Evolutionary conservation across 2,888 invertebrate genomes (phyloP), one percentile per base, ranked within the genome.

Genomic region (Drosophila meridionalis): DNA sequence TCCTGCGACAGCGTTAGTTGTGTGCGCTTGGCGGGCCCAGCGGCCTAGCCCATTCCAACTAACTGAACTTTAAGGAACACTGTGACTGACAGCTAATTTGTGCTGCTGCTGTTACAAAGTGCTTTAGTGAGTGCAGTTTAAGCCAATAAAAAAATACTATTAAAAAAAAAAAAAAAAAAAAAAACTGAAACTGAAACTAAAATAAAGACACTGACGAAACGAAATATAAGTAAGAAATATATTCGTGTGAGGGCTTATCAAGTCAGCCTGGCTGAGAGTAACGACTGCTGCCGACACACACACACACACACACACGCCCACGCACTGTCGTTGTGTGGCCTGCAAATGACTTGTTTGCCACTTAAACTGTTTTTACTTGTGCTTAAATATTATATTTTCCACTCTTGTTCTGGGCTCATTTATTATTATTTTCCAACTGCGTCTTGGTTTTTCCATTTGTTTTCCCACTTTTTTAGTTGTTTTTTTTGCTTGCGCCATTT

Each of bases 1-100:
- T 84, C 84, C 87, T 87, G 84, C 87, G 87, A 78, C 87, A 84
- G 87, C 78, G 86, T 48, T 79, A 79, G 87, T 87, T 87, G 87
- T 88, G 84, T 89, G 87, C 84, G 87, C 89, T 87, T 75, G 30
- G 57, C 61, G 64, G 47, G 57, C 43, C 56, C 1, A 4, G 9
- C 36, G 28, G 14, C 50, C 60, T 11, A 34, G 3, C 12, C 52
- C 47, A 26, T 12, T 28, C 45, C 45, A 52, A 12, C 52, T 52
- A 52, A 11, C 52, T 36, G 12, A 52, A 34, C 45, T 34, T 34
- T 9, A 30, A 56, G 70, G 60, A 70, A 28, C 69, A 47, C 45
- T 57, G 48, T 52, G 42, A 34, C 50, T 52, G 42, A 38, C 45
- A 38, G 26, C 45, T 28, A 36, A 26, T 34, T 50, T 45, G 58